These are phyloP conservation scores for Lepidurus arcticus DNA, from an alignment of 1,140 invertebrate genomes.

Conservation along the genomic window DNA sequence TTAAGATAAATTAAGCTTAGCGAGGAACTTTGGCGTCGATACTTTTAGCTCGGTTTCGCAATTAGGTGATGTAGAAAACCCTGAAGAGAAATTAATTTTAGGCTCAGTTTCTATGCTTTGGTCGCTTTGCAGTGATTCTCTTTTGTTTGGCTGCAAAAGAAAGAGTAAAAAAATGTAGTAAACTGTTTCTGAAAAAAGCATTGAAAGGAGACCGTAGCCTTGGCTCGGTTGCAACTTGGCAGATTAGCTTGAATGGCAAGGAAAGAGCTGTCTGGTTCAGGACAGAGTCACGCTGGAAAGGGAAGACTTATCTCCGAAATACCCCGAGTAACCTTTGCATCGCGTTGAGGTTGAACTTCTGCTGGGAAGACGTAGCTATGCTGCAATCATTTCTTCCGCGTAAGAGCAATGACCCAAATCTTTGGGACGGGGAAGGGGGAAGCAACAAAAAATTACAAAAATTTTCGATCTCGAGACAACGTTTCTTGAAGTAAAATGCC, in stretches of 20 bases:
- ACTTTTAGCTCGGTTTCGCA: too few species aligned
- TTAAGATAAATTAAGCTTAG: too few species aligned
- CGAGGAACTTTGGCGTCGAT: too few species aligned
- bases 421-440: too few species aligned
- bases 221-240: background rate
- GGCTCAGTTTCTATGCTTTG: background rate
- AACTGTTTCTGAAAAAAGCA: background rate
- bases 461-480: too few species aligned
- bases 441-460: too few species aligned
- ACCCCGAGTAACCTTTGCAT: background rate
- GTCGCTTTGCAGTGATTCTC: background rate
- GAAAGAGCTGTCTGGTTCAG: background rate
- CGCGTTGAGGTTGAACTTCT: background rate
- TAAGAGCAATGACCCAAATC: too few species aligned
- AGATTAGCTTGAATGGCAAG: background rate
- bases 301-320: slow-evolving; percentile 10
- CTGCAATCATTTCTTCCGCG: background rate
- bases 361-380: background rate
- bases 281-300: background rate
- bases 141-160: background rate
- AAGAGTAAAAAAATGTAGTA: background rate
- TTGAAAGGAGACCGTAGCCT: background rate
- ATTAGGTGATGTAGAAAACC: too few species aligned
- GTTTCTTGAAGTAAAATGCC: too few species aligned
- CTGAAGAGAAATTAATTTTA: too few species aligned